Conservation (phyloP, 2,797 vertebrate genomes). For the Syndactyla subalaris region DNA sequence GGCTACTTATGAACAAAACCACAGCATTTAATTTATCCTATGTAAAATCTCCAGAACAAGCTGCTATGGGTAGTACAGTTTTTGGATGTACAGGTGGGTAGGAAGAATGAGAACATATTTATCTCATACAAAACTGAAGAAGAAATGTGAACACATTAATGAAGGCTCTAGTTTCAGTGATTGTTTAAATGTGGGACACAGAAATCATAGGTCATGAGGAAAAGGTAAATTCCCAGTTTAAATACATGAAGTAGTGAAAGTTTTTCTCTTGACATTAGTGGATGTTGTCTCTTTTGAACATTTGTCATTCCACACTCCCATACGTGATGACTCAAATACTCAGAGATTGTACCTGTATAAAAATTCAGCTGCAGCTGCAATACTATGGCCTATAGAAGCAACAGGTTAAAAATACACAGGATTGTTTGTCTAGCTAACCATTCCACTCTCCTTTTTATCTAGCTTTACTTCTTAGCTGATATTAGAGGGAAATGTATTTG, state of each 20-base stretch:
- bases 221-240: not conserved
- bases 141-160: not conserved
- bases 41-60: not conserved
- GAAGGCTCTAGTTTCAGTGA: not conserved
- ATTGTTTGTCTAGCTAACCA: not conserved
- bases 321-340: not conserved
- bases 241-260: not conserved
- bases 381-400: not conserved
- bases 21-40: not conserved
- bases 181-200: not conserved
- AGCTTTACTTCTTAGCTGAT: not conserved
- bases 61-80: not conserved
- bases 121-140: not conserved
- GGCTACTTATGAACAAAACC: not conserved
- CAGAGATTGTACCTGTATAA: not conserved
- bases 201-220: not conserved
- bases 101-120: not conserved
- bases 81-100: not conserved
- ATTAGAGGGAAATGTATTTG: not conserved
- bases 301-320: accelerated
- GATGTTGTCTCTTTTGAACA: not conserved
- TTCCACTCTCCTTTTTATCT: not conserved
- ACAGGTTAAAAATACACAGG: not conserved
- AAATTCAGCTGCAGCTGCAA: not conserved
- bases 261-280: not conserved